phyloP scores from a whole-genome alignment of 2,113 vertebrate species.

The Gasterosteus aculeatus region DNA sequence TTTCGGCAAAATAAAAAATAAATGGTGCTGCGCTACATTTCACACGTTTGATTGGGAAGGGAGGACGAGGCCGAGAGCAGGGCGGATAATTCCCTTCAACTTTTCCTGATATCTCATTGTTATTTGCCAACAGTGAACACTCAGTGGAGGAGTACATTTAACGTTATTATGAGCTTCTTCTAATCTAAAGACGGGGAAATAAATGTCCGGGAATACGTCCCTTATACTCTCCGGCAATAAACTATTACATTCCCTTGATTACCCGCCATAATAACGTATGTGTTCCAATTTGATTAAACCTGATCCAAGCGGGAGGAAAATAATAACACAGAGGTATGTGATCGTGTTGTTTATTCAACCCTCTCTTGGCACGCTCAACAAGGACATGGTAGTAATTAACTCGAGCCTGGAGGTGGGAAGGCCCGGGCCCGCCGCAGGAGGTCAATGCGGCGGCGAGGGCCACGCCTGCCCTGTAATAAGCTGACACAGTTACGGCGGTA shows the following conservation, averaged over 20 bases:
- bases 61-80: background rate
- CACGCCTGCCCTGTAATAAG: conserved; percentile 73
- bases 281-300: conserved; percentile 60
- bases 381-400: conserved; percentile 68
- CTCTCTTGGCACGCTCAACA: conserved; percentile 58
- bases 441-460: conserved; percentile 65
- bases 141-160: conserved; percentile 16
- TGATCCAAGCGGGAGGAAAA: conserved; percentile 52
- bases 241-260: conserved; percentile 41
- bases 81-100: conserved; percentile 40
- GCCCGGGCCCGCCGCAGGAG: conserved; percentile 48
- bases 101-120: conserved; percentile 24
- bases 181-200: background rate
- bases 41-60: background rate
- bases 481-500: conserved; percentile 73
- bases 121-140: conserved; percentile 43
- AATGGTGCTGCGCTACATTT: conserved; percentile 7
- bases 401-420: conserved; percentile 65
- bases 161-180: background rate
- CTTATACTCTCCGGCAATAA: conserved; percentile 33
- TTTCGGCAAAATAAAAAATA: conserved; percentile 2
- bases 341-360: conserved; percentile 47
- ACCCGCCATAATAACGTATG: conserved; percentile 37
- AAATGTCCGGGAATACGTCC: conserved; percentile 7
- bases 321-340: conserved; percentile 58